Percentiles rank a stretch among this genome's conserved stretches.
Evolutionary conservation across 2,113 vertebrate species (phyloP).

Genomic region (Stomatorhinus ivindoensis): DNA sequence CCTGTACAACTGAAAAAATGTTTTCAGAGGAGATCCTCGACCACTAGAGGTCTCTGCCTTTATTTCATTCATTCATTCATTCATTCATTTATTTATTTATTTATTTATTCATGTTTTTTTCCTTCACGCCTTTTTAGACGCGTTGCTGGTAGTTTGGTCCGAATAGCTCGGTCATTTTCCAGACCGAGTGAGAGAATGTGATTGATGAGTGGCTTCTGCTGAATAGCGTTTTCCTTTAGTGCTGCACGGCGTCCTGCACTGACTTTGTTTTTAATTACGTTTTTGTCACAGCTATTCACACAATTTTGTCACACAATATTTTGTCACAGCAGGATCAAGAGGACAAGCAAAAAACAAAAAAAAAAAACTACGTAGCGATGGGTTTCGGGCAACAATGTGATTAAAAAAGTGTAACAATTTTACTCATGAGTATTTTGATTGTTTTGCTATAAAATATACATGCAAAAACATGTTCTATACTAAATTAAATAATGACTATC

Average conservation of each 20-base stretch:
- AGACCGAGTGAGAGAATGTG: not conserved
- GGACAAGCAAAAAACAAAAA: not conserved
- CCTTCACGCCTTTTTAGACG: not conserved
- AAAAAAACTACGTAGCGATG: not conserved
- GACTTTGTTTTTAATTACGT: not conserved
- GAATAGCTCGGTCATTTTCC: not conserved
- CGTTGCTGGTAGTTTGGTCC: not conserved
- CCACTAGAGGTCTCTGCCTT: conserved; percentile 24
- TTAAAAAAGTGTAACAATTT: not conserved
- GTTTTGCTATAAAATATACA: not conserved
- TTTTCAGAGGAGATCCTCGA: not conserved
- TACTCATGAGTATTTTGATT: not conserved
- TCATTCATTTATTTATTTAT: not conserved
- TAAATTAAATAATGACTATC: not conserved
- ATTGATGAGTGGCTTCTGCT: not conserved
- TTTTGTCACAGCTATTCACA: not conserved
- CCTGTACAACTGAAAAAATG: not conserved
- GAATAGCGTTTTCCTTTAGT: not conserved
- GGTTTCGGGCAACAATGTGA: not conserved
- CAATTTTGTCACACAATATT: no score
- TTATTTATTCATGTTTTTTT: not conserved
- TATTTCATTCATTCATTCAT: not conserved
- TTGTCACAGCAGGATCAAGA: not conserved
- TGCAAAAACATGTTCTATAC: not conserved
- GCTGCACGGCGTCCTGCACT: not conserved